Evolutionary conservation across 2,797 vertebrate genomes (phyloP).

Genomic region (Hirundo rustica): DNA sequence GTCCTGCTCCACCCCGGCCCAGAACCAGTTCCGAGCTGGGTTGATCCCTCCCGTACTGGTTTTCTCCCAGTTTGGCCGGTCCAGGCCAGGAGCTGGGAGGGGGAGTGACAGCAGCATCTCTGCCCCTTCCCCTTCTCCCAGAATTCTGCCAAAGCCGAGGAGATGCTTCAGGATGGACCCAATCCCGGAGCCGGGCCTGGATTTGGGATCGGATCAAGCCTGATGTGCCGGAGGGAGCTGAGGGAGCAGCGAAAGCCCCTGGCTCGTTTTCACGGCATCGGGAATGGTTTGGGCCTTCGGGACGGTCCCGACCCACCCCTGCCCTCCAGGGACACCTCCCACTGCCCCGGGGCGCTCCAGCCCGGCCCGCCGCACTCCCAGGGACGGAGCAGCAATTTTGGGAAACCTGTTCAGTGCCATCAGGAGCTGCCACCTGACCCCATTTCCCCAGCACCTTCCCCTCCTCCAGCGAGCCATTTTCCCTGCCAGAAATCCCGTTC

Average conservation of each 20-base stretch:
- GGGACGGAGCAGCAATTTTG: neutral
- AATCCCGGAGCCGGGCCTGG: fast-evolving
- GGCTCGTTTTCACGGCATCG: fast-evolving
- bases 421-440: too few relatives aligned
- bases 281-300: neutral
- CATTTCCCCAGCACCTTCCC: too few relatives aligned
- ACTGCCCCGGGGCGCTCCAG: neutral
- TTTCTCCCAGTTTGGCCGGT: neutral
- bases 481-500: neutral
- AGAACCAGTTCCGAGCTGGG: neutral
- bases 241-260: neutral
- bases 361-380: neutral
- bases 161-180: neutral
- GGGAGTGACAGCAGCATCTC: neutral
- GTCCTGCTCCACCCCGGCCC: neutral
- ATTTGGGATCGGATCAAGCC: fast-evolving
- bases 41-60: fast-evolving
- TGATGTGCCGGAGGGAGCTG: too few relatives aligned
- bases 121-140: neutral
- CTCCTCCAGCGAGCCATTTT: neutral
- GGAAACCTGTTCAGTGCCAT: too few relatives aligned
- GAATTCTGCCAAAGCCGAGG: neutral
- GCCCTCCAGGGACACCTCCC: neutral
- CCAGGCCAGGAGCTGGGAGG: neutral
- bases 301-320: neutral